phyloP scores from a whole-genome alignment of 2,797 vertebrate species.

The Sebastes cheni region DNA sequence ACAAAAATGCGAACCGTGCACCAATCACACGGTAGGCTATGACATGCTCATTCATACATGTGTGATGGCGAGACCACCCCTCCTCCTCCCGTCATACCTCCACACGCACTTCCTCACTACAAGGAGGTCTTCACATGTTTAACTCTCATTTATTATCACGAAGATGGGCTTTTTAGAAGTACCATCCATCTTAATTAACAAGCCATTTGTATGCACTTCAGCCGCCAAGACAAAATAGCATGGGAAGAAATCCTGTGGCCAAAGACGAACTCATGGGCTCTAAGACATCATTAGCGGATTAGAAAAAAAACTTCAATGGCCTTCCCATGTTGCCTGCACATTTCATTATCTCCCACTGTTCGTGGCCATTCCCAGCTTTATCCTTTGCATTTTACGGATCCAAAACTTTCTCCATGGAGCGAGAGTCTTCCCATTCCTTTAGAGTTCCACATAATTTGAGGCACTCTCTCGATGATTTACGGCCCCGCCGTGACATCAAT shows the following conservation, averaged over 20 bases:
- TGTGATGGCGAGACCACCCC: background rate
- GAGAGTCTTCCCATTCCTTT: slow-evolving; percentile 44
- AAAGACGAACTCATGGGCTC: slow-evolving; percentile 49
- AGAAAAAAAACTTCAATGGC: slow-evolving; percentile 51
- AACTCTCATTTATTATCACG: slow-evolving; percentile 69
- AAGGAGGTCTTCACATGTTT: slow-evolving; percentile 69
- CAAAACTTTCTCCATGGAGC: slow-evolving; percentile 42
- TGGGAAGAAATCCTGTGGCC: slow-evolving; percentile 74
- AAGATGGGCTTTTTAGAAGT: slow-evolving; percentile 71
- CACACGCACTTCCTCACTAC: slow-evolving; percentile 46
- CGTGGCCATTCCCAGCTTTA: slow-evolving; percentile 41
- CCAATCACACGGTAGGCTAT: slow-evolving; percentile 35
- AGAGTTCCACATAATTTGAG: slow-evolving; percentile 67
- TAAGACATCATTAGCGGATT: slow-evolving; percentile 73
- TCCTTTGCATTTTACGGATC: slow-evolving; percentile 46
- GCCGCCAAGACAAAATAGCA: slow-evolving; percentile 58
- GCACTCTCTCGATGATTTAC: slow-evolving; percentile 68
- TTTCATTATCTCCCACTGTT: slow-evolving; percentile 74
- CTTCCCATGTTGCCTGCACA: slow-evolving; percentile 66
- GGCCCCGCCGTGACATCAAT: slow-evolving; percentile 48
- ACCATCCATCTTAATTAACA: slow-evolving; percentile 81
- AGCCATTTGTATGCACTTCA: slow-evolving; percentile 75
- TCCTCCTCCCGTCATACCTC: slow-evolving; percentile 19
- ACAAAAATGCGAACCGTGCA: slow-evolving; percentile 48
- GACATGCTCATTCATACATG: slow-evolving; percentile 55